Conservation (phyloP, 2,888 invertebrate species). For the Nasonovia ribisnigri region DNA sequence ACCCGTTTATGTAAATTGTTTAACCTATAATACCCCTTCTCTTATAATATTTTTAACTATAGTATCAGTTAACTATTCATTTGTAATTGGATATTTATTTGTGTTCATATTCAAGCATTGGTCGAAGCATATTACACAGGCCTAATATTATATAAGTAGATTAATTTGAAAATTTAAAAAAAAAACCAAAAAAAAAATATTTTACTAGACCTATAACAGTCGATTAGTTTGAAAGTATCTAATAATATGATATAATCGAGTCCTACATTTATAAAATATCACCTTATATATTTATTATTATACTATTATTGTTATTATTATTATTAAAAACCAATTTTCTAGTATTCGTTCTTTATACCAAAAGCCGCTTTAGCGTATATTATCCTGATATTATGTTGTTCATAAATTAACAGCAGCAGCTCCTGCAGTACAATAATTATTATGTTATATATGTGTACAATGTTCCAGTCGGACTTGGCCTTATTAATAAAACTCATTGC, state of each 20-base stretch:
- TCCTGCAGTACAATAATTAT: not conserved
- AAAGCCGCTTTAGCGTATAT: not conserved
- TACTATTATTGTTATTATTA: not conserved
- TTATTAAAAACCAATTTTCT: not conserved
- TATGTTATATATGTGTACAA: not conserved
- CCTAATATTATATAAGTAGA: not conserved
- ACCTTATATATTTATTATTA: not conserved
- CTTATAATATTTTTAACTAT: not conserved
- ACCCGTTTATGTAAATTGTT: not conserved
- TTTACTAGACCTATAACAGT: not conserved
- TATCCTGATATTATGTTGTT: not conserved
- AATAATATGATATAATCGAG: not conserved
- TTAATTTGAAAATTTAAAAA: not conserved
- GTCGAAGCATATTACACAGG: not conserved
- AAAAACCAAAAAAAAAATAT: not conserved
- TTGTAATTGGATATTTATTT: not conserved
- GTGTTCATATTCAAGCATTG: not conserved
- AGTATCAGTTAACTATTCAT: not conserved
- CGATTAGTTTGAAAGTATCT: not conserved
- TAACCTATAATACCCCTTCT: not conserved
- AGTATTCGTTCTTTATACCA: not conserved
- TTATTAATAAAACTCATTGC: slow-evolving; percentile 29
- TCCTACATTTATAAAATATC: not conserved
- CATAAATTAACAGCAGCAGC: not conserved
- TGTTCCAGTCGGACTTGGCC: slow-evolving; percentile 57